Evolutionary conservation across 1,140 invertebrate genomes (phyloP), one percentile per base, ranked within the genome.

Genomic region (Ceratitis capitata): DNA sequence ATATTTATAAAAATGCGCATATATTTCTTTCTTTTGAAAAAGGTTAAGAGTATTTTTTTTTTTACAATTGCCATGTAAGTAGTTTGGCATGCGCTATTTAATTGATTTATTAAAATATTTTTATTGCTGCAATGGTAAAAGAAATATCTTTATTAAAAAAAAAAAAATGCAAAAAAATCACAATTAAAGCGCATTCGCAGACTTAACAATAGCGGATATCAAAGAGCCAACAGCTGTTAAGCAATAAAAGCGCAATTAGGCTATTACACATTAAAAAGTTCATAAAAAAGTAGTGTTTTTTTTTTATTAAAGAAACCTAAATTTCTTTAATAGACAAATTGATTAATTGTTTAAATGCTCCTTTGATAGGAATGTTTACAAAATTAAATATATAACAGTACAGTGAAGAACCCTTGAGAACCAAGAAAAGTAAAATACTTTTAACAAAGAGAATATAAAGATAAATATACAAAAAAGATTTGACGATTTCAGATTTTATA

Each of bases 51-150:
- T 14, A 69, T 26, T 39, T 39, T n/a, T 42, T 19, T 39, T 74
- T n/a, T 35, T 16, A 35, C 32, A 29, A 23, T 61, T 26, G 26
- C 9, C 23, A 14, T 14, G 23, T 29, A 14, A 64, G 35, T 29
- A 32, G 16, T 3, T 78, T 16, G 35, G 9, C n/a, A 10, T 26
- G 16, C 12, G 39, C 14, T 45, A 12, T 23, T 19, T 39, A 45
- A 78, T 47, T 78, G 69, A 78, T 78, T 78, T 78, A 42, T 78
- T 78, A 23, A 19, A 78, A 74, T 19, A 42, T 78, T 78, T 45
- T 19, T 78, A 78, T 78, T 78, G 19, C 3, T 78, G 23, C 23
- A 23, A 42, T 78, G 19, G 45, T 78, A 45, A 42, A 42, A 45
- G 39, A 78, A 78, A n/a, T 45, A 39, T 78, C 45, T 78, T 23